Evolutionary conservation across 2,113 vertebrate genomes (phyloP), one percentile per base, ranked within the genome.

Genomic region (Colius striatus): DNA sequence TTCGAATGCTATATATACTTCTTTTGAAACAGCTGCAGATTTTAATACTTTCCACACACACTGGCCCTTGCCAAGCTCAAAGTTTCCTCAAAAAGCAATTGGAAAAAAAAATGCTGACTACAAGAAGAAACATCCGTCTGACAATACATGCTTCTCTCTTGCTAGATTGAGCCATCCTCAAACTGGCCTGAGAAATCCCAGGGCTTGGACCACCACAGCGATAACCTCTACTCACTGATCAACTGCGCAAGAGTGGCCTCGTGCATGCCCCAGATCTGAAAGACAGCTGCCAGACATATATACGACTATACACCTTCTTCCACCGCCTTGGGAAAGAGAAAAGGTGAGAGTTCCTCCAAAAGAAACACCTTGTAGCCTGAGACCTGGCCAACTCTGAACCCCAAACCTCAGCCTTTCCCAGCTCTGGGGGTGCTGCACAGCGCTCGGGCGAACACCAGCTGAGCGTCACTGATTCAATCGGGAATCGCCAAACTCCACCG

Each of bases 1-100:
- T 96, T 84, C 55, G 91, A 95, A 94, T 63, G 55, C 75, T 89
- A 89, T 93, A 75, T 94, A 66, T 96, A 94, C 80, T 85, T 92
- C 62, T 90, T 89, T 57, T 77, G 78, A 91, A 96, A 93, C 51
- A 91, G 81, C 51, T 96, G 89, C 7, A 3, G 62, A 92, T 89
- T 90, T 92, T 91, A 95, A 95, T 92, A 88, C 4, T 17, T 91
- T 95, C 93, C 90, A 92, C 75, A 93, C 58, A 70, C 48, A 2
- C 27, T 45, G 67, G 53, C 48, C 51, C 43, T 82, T 84, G 86
- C 90, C 89, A 96, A 96, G 67, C 62, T 92, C 82, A 61, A 84
- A 86, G 68, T 85, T 94, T 86, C 94, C 90, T 91, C 78, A 94
- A 78, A 90, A 97, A 93, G 47, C 79, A 93, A 73, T 86, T 58